Percentiles rank a stretch among this genome's conserved stretches.
These are phyloP conservation scores for Drosophila anomalata DNA, from an alignment of 2,888 invertebrate genomes.

Conservation along the genomic window DNA sequence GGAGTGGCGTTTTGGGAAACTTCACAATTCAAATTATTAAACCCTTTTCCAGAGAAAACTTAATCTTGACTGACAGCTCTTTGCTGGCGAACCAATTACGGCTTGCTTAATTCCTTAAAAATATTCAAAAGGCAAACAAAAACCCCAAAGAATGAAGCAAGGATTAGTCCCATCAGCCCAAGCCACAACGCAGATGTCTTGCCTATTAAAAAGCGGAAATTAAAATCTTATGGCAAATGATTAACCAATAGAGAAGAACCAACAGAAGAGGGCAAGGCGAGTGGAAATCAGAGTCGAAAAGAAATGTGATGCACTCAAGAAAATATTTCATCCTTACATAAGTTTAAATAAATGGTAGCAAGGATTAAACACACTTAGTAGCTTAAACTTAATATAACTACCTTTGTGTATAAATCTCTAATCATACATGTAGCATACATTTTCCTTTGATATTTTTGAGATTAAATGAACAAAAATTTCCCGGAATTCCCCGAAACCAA, in stretches of 20 bases:
- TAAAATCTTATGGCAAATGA: conserved; percentile 79
- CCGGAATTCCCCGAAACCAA: conserved; percentile 4
- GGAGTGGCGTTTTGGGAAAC: conserved; percentile 5
- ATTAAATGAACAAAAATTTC: neutral
- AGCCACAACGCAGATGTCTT: conserved; percentile 22
- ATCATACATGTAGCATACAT: neutral
- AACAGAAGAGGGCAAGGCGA: conserved; percentile 33
- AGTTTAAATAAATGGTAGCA: neutral
- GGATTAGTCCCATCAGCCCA: conserved; percentile 37
- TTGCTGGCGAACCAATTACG: conserved; percentile 44
- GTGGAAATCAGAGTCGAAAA: conserved; percentile 25
- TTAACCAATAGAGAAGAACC: conserved; percentile 74
- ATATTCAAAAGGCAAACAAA: conserved; percentile 58
- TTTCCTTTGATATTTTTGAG: neutral
- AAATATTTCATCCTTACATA: neutral
- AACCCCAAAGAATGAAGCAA: conserved; percentile 13
- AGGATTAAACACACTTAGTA: neutral
- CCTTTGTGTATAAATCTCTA: neutral
- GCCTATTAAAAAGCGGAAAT: conserved; percentile 71
- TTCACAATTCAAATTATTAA: conserved; percentile 27
- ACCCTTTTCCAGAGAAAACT: conserved; percentile 9
- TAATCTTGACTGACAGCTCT: conserved; percentile 43
- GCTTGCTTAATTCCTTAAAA: conserved; percentile 39
- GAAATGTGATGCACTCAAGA: conserved; percentile 7
- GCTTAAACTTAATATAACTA: neutral